phyloP scores from a whole-genome alignment of 2,113 vertebrate genomes.

The Andinoacara biseriatus region DNA sequence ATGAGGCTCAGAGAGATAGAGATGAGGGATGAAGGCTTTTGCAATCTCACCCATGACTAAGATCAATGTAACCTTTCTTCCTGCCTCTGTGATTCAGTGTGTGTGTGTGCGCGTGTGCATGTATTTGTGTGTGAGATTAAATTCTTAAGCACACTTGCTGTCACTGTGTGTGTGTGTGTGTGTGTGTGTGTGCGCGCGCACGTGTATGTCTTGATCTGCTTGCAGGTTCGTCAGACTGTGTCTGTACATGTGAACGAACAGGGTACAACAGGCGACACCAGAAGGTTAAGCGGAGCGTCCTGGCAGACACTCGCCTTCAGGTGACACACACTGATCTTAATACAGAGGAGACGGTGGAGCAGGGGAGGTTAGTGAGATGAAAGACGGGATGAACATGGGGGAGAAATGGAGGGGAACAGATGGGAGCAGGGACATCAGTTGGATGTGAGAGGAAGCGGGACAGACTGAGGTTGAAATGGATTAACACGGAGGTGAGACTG shows the following conservation, averaged over 20 bases:
- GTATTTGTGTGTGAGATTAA: background rate
- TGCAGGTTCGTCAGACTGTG: background rate
- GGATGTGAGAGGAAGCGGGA: slow-evolving; percentile 28
- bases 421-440: slow-evolving; percentile 33
- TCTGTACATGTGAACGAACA: slow-evolving; percentile 4
- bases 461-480: slow-evolving; percentile 19
- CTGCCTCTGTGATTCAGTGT: slow-evolving; percentile 42
- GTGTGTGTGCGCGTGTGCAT: slow-evolving; percentile 15
- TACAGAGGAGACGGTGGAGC: slow-evolving; percentile 31
- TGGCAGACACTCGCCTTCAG: slow-evolving; percentile 18
- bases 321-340: slow-evolving; percentile 59
- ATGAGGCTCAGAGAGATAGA: slow-evolving; percentile 26
- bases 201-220: background rate
- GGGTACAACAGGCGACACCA: background rate
- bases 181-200: background rate
- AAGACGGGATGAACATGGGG: slow-evolving; percentile 29
- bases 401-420: slow-evolving; percentile 43
- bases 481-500: slow-evolving; percentile 27
- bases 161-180: background rate
- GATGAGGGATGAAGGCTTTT: slow-evolving; percentile 65
- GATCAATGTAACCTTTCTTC: slow-evolving; percentile 68
- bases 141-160: background rate
- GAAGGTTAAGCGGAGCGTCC: slow-evolving; percentile 47
- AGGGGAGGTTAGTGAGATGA: slow-evolving; percentile 30
- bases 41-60: slow-evolving; percentile 66